A percentile compares a stretch with the other conserved stretches of the same genome.
These are phyloP conservation scores for Marisa cornuarietis DNA, from an alignment of 1,140 invertebrate species.

Conservation along the genomic window DNA sequence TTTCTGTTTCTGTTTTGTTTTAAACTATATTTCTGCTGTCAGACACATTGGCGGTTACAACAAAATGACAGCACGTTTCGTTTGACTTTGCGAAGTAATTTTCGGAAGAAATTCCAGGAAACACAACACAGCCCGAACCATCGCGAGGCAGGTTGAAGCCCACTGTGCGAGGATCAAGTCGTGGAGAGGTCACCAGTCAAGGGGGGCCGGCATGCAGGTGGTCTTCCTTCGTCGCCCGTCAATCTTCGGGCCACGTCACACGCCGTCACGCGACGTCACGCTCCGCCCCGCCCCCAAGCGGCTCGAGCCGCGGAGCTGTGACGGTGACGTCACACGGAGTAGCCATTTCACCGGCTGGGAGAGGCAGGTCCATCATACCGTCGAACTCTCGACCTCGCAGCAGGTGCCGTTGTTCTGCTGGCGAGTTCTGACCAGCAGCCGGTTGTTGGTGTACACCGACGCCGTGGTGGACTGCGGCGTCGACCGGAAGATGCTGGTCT, in stretches of 20 bases:
- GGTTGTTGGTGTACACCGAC: slow-evolving; percentile 28
- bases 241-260: too few relatives aligned
- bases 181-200: background rate
- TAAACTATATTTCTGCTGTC: too few relatives aligned
- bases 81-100: too few relatives aligned
- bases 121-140: too few relatives aligned
- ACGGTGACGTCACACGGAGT: background rate
- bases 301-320: background rate
- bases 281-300: background rate
- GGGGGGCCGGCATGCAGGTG: background rate
- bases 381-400: slow-evolving; percentile 23
- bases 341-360: too few relatives aligned
- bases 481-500: slow-evolving; percentile 30
- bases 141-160: too few relatives aligned
- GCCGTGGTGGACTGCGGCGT: slow-evolving; percentile 21
- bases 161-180: too few relatives aligned
- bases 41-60: too few relatives aligned
- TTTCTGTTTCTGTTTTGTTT: too few relatives aligned
- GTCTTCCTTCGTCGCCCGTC: background rate
- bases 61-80: too few relatives aligned
- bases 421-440: slow-evolving; percentile 16
- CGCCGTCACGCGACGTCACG: too few relatives aligned
- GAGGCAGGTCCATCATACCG: slow-evolving; percentile 5
- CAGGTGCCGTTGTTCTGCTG: slow-evolving; percentile 20
- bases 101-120: too few relatives aligned